These are phyloP conservation scores for Tyrophagus putrescentiae DNA, from an alignment of 1,140 invertebrate species.

Conservation along the genomic window DNA sequence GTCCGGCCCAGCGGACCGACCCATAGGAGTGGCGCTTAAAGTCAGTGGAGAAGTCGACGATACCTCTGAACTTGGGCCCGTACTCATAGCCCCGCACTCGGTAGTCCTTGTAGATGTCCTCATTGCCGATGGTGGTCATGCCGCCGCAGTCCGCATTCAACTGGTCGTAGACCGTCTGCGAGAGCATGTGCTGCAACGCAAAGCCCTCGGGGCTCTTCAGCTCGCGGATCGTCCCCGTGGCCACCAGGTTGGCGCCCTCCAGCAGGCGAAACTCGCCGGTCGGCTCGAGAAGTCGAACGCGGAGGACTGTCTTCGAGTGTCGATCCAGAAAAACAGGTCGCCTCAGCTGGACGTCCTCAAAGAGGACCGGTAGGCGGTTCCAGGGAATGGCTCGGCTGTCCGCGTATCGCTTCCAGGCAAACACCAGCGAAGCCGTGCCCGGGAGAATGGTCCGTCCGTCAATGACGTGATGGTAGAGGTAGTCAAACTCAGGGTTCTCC, in stretches of 20 bases:
- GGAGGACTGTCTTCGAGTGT: constrained; percentile 46
- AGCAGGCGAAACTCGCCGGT: constrained; percentile 79
- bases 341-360: constrained; percentile 40
- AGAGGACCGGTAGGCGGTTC: constrained; percentile 35
- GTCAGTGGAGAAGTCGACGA: constrained; percentile 28
- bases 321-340: constrained; percentile 38
- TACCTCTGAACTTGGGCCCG: constrained; percentile 62
- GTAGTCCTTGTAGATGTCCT: constrained; percentile 89
- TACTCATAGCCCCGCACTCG: constrained; percentile 87
- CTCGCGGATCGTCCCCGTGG: constrained; percentile 50
- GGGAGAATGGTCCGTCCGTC: constrained; percentile 42
- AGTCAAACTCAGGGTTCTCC: constrained; percentile 31
- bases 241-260: constrained; percentile 64
- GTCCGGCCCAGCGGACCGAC: constrained; percentile 34
- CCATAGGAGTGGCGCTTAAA: constrained; percentile 25
- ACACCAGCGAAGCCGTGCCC: constrained; percentile 40
- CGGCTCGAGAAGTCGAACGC: constrained; percentile 69
- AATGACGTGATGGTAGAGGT: constrained; percentile 38
- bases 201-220: background rate
- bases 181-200: background rate
- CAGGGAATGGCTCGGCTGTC: constrained; percentile 34
- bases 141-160: constrained; percentile 26
- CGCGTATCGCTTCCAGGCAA: constrained; percentile 41
- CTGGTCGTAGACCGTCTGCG: background rate
- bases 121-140: constrained; percentile 17